A percentile compares a stretch with the other conserved stretches of the same genome.
Conservation (phyloP, 2,888 invertebrate species). For the Melanotus villosus region DNA sequence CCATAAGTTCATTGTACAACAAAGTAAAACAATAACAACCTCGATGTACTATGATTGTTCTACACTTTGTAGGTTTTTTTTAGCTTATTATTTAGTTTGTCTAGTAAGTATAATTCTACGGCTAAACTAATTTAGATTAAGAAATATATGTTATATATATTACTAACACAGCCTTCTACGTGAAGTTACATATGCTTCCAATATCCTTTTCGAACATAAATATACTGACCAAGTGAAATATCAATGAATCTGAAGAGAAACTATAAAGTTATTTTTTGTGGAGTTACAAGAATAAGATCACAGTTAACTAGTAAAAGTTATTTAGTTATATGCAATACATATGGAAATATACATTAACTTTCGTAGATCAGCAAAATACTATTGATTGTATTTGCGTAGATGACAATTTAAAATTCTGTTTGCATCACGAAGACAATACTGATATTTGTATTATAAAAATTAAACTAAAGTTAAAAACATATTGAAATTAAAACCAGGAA, state of each 20-base stretch:
- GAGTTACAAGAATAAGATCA: too few species aligned
- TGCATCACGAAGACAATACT: conserved; percentile 21
- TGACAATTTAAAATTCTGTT: not conserved
- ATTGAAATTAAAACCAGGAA: conserved; percentile 1
- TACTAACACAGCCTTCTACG: conserved; percentile 50
- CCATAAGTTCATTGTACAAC: conserved; percentile 42
- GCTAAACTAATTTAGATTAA: conserved; percentile 35
- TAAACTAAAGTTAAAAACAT: conserved; percentile 4
- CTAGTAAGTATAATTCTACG: conserved; percentile 15
- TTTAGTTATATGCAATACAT: not conserved
- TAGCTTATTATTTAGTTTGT: conserved; percentile 24
- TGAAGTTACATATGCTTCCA: conserved; percentile 40
- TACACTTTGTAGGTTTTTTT: conserved; percentile 36
- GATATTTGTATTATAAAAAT: conserved; percentile 34
- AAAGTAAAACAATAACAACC: conserved; percentile 46
- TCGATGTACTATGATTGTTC: conserved; percentile 49
- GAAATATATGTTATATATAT: conserved; percentile 34
- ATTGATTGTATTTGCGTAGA: not conserved
- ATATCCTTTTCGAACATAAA: conserved; percentile 1
- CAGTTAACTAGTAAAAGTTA: too few species aligned
- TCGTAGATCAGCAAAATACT: conserved; percentile 24
- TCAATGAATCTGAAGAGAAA: not conserved
- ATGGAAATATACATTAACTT: conserved; percentile 32
- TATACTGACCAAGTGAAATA: not conserved
- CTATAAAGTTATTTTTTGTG: too few species aligned